A percentile compares a stretch with the other conserved stretches of the same genome.
phyloP scores from a whole-genome alignment of 2,113 vertebrate genomes.

The Cathartes aura region DNA sequence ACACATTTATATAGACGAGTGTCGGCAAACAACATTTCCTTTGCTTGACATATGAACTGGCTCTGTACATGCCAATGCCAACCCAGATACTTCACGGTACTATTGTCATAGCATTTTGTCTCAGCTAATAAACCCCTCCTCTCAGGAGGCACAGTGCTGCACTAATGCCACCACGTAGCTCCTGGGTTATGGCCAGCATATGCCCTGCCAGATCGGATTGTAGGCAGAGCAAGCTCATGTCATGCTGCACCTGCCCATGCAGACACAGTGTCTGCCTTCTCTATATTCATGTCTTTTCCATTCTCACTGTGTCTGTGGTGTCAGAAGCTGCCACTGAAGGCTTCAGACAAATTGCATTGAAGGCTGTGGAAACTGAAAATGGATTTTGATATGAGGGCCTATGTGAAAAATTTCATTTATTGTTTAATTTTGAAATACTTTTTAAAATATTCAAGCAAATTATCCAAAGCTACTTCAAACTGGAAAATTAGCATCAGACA shows the following conservation, averaged over 20 bases:
- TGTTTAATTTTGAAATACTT: not conserved
- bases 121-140: not conserved
- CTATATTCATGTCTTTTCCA: not conserved
- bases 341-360: not conserved
- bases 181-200: too few species aligned
- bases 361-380: not conserved
- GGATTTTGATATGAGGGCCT: not conserved
- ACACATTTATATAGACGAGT: not conserved
- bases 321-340: not conserved
- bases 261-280: not conserved
- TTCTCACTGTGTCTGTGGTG: not conserved
- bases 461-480: not conserved
- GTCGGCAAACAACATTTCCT: not conserved
- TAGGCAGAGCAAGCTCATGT: not conserved
- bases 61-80: not conserved
- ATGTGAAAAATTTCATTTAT: not conserved
- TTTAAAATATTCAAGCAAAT: not conserved
- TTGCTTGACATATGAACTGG: not conserved
- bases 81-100: not conserved
- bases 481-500: not conserved
- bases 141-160: not conserved
- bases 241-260: not conserved
- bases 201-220: not conserved
- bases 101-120: not conserved
- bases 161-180: rapidly evolving